Conservation (phyloP, 2,888 invertebrate genomes). For the Drosophila histrio region DNA sequence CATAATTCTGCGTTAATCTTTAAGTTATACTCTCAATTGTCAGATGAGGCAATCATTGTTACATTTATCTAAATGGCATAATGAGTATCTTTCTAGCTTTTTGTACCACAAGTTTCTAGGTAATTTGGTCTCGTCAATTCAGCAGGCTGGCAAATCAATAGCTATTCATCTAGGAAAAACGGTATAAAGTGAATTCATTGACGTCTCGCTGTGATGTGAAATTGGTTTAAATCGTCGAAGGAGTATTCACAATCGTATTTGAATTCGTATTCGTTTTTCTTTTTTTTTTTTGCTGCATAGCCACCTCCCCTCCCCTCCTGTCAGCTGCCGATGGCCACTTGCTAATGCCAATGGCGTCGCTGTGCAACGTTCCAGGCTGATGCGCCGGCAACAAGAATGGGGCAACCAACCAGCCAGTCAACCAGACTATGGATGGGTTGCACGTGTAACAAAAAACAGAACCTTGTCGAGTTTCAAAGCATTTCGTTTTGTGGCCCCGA, state of each 20-base stretch:
- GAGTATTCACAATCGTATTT: slow-evolving; percentile 2
- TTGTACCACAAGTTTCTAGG: not conserved
- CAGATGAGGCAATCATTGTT: not conserved
- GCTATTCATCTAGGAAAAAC: slow-evolving; percentile 8
- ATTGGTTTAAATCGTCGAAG: slow-evolving; percentile 52
- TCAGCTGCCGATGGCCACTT: slow-evolving; percentile 17
- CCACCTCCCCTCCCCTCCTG: not conserved
- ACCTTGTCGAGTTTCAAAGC: slow-evolving; percentile 22
- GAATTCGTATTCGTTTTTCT: not conserved
- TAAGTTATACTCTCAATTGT: slow-evolving; percentile 8
- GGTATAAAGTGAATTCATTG: slow-evolving; percentile 29
- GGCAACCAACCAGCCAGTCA: slow-evolving; percentile 1
- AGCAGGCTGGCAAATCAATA: not conserved
- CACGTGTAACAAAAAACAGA: slow-evolving; percentile 35
- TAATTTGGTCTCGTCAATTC: slow-evolving; percentile 11
- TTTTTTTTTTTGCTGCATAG: not conserved
- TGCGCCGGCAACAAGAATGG: slow-evolving; percentile 46
- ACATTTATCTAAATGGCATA: not conserved
- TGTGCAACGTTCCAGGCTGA: slow-evolving; percentile 69
- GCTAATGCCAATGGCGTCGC: slow-evolving; percentile 51
- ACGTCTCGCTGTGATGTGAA: slow-evolving; percentile 32
- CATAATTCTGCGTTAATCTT: slow-evolving; percentile 4
- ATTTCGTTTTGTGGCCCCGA: slow-evolving; percentile 45
- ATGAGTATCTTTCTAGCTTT: not conserved
- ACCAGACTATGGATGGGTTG: slow-evolving; percentile 20